phyloP scores from a whole-genome alignment of 35 echinoderm and acorn worm species.

The Strongylocentrotus purpuratus region DNA sequence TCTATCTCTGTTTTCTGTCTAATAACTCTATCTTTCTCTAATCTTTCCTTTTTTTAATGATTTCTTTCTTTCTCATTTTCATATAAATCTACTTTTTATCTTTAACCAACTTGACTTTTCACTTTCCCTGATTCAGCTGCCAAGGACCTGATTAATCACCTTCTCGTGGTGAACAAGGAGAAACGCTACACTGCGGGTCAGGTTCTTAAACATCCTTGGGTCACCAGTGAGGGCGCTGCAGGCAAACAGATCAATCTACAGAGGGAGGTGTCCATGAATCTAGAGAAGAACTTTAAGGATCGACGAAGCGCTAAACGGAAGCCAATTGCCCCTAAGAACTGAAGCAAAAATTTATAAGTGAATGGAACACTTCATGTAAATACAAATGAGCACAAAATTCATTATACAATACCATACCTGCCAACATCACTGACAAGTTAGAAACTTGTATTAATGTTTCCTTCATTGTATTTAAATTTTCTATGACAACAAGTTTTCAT shows the following conservation, averaged over 20 bases:
- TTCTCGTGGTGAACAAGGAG: slow-evolving; percentile 74
- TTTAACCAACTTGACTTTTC: neutral
- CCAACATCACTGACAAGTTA: neutral
- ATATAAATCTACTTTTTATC: neutral
- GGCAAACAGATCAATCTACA: slow-evolving; percentile 84
- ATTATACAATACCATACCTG: neutral
- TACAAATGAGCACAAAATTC: neutral
- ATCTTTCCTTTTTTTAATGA: neutral
- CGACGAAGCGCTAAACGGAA: slow-evolving; percentile 66
- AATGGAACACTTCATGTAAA: neutral
- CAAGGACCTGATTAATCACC: slow-evolving; percentile 93
- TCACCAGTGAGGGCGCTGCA: slow-evolving; percentile 56
- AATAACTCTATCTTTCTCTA: neutral
- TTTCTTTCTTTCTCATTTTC: neutral
- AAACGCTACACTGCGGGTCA: slow-evolving; percentile 79
- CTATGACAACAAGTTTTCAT: no score
- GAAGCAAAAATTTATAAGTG: neutral
- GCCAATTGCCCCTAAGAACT: slow-evolving; percentile 1
- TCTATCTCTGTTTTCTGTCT: neutral
- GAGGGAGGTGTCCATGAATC: slow-evolving; percentile 93
- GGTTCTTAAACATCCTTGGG: slow-evolving; percentile 88
- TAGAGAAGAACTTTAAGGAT: slow-evolving; percentile 95
- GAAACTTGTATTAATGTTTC: neutral
- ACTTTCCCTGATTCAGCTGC: slow-evolving; percentile 60
- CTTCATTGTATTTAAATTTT: neutral